phyloP scores from a whole-genome alignment of 1,140 invertebrate species.

The Thaumatotibia leucotreta region DNA sequence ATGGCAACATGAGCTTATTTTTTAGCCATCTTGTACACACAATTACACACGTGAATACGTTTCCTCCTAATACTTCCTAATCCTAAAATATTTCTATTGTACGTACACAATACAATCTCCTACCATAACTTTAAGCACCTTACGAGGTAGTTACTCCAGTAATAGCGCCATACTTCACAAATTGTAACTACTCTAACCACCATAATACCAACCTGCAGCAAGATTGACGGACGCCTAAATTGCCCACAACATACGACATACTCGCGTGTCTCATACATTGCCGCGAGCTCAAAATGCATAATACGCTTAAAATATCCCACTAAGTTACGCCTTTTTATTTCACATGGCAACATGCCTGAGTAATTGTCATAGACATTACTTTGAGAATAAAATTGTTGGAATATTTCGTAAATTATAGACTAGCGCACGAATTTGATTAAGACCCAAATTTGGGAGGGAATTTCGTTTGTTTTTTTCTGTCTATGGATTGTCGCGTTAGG shows the following conservation, averaged over 20 bases:
- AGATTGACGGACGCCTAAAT: slow-evolving; percentile 2
- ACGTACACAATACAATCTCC: background rate
- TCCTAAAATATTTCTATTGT: no score
- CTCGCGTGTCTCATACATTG: background rate
- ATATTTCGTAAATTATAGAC: slow-evolving; percentile 34
- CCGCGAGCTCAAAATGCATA: background rate
- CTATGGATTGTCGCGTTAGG: background rate
- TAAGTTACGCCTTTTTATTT: background rate
- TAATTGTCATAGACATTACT: slow-evolving; percentile 12
- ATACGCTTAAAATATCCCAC: background rate
- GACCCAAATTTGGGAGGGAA: background rate
- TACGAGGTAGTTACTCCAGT: background rate
- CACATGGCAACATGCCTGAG: background rate
- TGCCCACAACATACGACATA: slow-evolving; percentile 3
- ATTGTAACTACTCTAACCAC: slow-evolving; percentile 1
- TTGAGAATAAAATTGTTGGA: slow-evolving; percentile 25
- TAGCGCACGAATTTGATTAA: background rate
- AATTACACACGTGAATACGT: no score
- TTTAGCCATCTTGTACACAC: no score
- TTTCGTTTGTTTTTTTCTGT: background rate
- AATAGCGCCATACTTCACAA: slow-evolving; percentile 10
- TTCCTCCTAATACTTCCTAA: no score
- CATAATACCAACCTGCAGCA: background rate
- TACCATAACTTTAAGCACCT: background rate
- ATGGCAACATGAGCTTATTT: no score